These are phyloP conservation scores for Ennomos fuscantarius DNA, from an alignment of 2,888 invertebrate genomes.

Conservation along the genomic window DNA sequence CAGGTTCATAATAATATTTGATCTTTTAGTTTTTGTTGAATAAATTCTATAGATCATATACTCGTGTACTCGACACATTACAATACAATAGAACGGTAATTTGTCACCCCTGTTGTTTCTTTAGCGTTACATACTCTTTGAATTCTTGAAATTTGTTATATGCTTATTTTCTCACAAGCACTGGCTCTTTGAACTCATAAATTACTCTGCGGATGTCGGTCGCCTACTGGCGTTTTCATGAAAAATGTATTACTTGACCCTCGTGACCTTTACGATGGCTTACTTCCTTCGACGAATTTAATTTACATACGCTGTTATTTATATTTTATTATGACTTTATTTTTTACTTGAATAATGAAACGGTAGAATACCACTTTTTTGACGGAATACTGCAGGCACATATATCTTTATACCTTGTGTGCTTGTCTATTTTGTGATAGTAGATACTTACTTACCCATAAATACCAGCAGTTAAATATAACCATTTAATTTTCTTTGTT, in stretches of 20 bases:
- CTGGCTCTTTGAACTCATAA: constrained; percentile 14
- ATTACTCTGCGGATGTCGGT: constrained; percentile 4
- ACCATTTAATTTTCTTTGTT: constrained; percentile 52
- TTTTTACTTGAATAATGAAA: too few relatives aligned
- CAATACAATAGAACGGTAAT: constrained; percentile 11
- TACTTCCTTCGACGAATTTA: constrained; percentile 18
- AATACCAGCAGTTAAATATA: too few relatives aligned
- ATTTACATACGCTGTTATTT: too few relatives aligned
- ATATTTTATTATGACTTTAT: neutral
- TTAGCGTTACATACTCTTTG: too few relatives aligned
- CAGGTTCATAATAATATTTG: constrained; percentile 15
- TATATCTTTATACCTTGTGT: too few relatives aligned
- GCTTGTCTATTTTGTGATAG: too few relatives aligned
- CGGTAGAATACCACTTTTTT: too few relatives aligned
- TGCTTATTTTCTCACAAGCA: constrained; percentile 18
- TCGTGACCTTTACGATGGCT: constrained; percentile 17
- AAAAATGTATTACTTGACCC: constrained; percentile 16
- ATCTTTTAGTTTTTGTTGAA: constrained; percentile 15
- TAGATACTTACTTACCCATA: too few relatives aligned
- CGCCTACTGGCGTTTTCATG: constrained; percentile 15
- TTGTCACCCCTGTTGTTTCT: constrained; percentile 18
- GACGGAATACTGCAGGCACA: too few relatives aligned
- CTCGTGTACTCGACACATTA: neutral
- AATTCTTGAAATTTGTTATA: neutral
- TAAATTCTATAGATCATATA: constrained; percentile 7